Conservation (phyloP, 1,140 invertebrate genomes). For the Temnothorax curvispinosus region DNA sequence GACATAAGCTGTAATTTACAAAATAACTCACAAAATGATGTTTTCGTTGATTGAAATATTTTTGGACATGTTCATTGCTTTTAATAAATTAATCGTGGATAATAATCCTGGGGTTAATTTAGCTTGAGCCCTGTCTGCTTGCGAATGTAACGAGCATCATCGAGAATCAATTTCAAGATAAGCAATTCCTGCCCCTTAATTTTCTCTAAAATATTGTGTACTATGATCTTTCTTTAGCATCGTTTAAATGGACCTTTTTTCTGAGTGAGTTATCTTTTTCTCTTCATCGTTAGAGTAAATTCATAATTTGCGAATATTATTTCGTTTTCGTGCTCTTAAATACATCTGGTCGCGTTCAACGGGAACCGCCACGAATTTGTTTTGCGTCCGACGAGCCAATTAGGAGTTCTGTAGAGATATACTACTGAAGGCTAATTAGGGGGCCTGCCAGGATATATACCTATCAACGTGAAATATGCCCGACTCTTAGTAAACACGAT, state of each 20-base stretch:
- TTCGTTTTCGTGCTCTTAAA: not conserved
- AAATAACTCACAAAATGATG: conserved; percentile 70
- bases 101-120: conserved; percentile 67
- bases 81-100: conserved; percentile 73
- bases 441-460: conserved; percentile 28
- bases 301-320: conserved; percentile 19
- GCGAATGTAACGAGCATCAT: conserved; percentile 22
- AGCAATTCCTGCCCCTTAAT: not conserved
- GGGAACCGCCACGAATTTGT: conserved; percentile 20
- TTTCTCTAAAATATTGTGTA: conserved; percentile 10
- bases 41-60: conserved; percentile 67
- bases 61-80: conserved; percentile 42
- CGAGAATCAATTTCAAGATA: conserved; percentile 27
- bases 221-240: not conserved
- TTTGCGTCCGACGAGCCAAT: conserved; percentile 13
- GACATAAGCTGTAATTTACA: conserved; percentile 66
- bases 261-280: not conserved
- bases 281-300: not conserved
- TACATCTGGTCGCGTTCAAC: conserved; percentile 23
- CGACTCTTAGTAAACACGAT: conserved; percentile 8
- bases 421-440: conserved; percentile 43
- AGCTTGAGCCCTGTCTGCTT: not conserved
- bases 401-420: conserved; percentile 31
- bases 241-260: not conserved
- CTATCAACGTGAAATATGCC: conserved; percentile 38